Conservation (phyloP, 2,888 invertebrate genomes). For the Pardosa pseudoannulata region DNA sequence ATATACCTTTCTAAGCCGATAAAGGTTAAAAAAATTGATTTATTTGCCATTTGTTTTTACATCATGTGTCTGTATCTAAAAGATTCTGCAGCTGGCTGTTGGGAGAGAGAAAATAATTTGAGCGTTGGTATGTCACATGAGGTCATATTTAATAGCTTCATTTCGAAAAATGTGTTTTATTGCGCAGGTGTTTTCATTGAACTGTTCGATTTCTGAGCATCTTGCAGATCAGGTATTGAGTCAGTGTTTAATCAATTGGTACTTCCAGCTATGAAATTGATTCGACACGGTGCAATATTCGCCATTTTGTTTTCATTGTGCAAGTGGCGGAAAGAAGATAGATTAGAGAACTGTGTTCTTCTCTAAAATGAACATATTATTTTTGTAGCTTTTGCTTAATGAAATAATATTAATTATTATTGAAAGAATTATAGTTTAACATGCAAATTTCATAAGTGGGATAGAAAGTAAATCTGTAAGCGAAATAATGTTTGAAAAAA, state of each 20-base stretch:
- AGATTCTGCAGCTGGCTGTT: constrained; percentile 27
- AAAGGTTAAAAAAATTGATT: constrained; percentile 4
- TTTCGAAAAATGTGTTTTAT: constrained; percentile 26
- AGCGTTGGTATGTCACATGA: constrained; percentile 21
- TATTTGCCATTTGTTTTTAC: constrained; percentile 9
- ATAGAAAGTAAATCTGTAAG: too few relatives aligned
- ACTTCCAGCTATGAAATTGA: not conserved
- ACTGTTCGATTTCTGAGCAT: not conserved
- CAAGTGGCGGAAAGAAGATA: too few relatives aligned
- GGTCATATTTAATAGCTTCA: constrained; percentile 35
- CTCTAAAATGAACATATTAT: too few relatives aligned
- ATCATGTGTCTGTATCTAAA: not conserved
- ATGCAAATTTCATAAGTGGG: too few relatives aligned
- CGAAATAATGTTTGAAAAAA: too few relatives aligned
- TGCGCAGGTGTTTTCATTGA: constrained; percentile 27
- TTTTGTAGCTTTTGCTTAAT: too few relatives aligned
- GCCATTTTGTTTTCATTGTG: constrained; percentile 7
- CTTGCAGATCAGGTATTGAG: not conserved
- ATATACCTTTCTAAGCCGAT: not conserved
- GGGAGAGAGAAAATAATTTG: constrained; percentile 20
- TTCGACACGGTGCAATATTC: not conserved
- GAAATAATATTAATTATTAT: too few relatives aligned
- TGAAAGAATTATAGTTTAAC: too few relatives aligned
- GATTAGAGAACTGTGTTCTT: too few relatives aligned
- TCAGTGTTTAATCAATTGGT: constrained; percentile 11